A percentile compares a stretch with the other conserved stretches of the same genome.
Conservation (phyloP, 2,888 invertebrate species). For the Phengaris arion region DNA sequence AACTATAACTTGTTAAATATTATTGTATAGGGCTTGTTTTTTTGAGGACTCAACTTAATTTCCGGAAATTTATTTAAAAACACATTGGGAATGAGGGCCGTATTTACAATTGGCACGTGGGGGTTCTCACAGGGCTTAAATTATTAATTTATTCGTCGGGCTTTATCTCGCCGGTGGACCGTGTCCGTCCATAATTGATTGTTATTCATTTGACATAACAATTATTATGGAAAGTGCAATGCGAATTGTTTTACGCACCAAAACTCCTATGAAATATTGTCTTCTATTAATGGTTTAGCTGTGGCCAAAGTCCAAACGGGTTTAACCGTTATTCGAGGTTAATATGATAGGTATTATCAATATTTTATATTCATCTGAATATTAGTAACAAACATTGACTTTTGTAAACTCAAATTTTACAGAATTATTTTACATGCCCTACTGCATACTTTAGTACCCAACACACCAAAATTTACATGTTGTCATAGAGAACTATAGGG, state of each 20-base stretch:
- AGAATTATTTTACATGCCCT: neutral
- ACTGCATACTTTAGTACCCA: neutral
- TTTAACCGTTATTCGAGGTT: too few species aligned
- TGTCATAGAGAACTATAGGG: neutral
- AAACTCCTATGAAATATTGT: slow-evolving; percentile 13
- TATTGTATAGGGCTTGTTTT: too few species aligned
- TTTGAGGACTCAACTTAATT: too few species aligned
- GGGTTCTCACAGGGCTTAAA: slow-evolving; percentile 42
- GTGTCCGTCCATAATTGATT: slow-evolving; percentile 41
- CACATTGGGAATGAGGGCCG: neutral
- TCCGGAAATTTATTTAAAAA: neutral
- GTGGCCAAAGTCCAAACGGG: neutral
- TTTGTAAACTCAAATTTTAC: neutral
- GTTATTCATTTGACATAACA: slow-evolving; percentile 34
- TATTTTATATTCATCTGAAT: neutral
- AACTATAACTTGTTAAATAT: too few species aligned
- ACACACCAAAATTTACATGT: neutral
- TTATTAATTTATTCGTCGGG: slow-evolving; percentile 43
- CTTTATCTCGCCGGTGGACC: slow-evolving; percentile 37
- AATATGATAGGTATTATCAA: neutral
- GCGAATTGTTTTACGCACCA: slow-evolving; percentile 6
- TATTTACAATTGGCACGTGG: slow-evolving; percentile 33
- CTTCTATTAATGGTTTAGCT: neutral
- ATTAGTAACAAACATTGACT: neutral
- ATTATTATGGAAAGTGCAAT: slow-evolving; percentile 30